These are phyloP conservation scores for Odontocolon sp. DNA, from an alignment of 2,888 invertebrate genomes.

Conservation along the genomic window DNA sequence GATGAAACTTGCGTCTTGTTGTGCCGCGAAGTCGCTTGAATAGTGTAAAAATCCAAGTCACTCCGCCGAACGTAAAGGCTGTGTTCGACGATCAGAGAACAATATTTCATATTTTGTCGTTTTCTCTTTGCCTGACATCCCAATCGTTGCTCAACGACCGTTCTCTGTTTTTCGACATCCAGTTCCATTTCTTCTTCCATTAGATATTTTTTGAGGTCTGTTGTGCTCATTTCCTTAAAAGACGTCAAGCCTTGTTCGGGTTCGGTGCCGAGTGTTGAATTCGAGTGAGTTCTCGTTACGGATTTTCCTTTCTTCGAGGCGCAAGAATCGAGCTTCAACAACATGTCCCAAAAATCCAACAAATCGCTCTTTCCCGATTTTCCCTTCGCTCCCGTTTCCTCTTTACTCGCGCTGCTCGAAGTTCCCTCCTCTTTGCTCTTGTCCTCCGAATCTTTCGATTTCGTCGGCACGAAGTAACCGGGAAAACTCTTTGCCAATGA, in stretches of 20 bases:
- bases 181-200: constrained; percentile 76
- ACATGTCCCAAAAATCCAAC: constrained; percentile 89
- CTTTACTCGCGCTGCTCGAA: constrained; percentile 66
- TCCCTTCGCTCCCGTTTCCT: constrained; percentile 75
- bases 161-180: constrained; percentile 74
- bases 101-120: constrained; percentile 84
- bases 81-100: constrained; percentile 87
- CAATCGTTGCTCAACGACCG: constrained; percentile 81
- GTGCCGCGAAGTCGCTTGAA: constrained; percentile 83
- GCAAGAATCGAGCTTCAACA: constrained; percentile 87
- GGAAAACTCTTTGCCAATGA: constrained; percentile 92
- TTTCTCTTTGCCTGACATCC: constrained; percentile 83
- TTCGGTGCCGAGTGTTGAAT: constrained; percentile 77
- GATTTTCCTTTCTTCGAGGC: constrained; percentile 85
- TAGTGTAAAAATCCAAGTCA: constrained; percentile 88
- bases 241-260: constrained; percentile 80
- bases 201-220: constrained; percentile 82
- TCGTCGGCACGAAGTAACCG: constrained; percentile 88
- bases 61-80: constrained; percentile 90
- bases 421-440: constrained; percentile 77
- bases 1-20: constrained; percentile 69
- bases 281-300: constrained; percentile 81
- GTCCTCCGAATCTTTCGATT: constrained; percentile 81
- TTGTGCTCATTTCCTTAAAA: constrained; percentile 82
- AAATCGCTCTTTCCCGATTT: constrained; percentile 79